A percentile compares a stretch with the other conserved stretches of the same genome.
phyloP scores from a whole-genome alignment of 2,888 invertebrate species.

The Cheilosia urbana region DNA sequence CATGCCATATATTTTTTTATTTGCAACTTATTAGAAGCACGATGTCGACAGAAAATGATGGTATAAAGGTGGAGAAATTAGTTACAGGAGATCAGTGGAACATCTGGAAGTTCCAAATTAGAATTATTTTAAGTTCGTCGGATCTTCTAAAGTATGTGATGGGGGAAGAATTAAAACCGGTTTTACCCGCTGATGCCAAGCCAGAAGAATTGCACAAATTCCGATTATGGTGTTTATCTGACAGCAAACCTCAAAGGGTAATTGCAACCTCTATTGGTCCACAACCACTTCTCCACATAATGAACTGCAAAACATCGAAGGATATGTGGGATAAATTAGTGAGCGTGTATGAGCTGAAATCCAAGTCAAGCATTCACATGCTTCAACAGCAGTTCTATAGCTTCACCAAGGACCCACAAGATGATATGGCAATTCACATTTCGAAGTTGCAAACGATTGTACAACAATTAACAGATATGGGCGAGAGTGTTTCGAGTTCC shows the following conservation, averaged over 20 bases:
- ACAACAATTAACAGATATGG: slow-evolving; percentile 65
- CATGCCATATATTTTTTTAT: background rate
- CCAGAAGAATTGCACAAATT: no score
- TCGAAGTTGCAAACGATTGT: slow-evolving; percentile 64
- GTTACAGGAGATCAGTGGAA: slow-evolving; percentile 24
- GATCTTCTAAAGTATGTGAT: slow-evolving; percentile 6
- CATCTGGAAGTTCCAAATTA: slow-evolving; percentile 27
- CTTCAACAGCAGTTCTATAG: slow-evolving; percentile 78
- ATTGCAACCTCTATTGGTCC: no score
- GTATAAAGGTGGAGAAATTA: slow-evolving; percentile 24
- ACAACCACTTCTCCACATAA: no score
- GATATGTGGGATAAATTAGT: slow-evolving; percentile 69
- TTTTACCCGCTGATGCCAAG: no score
- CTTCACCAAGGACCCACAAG: slow-evolving; percentile 18
- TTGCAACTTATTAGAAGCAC: background rate
- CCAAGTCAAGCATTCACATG: slow-evolving; percentile 79
- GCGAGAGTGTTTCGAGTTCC: slow-evolving; percentile 64
- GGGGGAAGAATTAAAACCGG: slow-evolving; percentile 32
- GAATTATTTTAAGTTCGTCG: slow-evolving; percentile 5
- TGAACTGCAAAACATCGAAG: no score
- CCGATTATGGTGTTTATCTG: no score
- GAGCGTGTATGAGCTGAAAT: slow-evolving; percentile 79
- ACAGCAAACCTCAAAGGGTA: no score
- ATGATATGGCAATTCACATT: slow-evolving; percentile 57
- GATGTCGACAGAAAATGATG: slow-evolving; percentile 8